A percentile compares a stretch with the other conserved stretches of the same genome.
Evolutionary conservation across 2,113 vertebrate genomes (phyloP).

Genomic region (Tamias sibiricus): DNA sequence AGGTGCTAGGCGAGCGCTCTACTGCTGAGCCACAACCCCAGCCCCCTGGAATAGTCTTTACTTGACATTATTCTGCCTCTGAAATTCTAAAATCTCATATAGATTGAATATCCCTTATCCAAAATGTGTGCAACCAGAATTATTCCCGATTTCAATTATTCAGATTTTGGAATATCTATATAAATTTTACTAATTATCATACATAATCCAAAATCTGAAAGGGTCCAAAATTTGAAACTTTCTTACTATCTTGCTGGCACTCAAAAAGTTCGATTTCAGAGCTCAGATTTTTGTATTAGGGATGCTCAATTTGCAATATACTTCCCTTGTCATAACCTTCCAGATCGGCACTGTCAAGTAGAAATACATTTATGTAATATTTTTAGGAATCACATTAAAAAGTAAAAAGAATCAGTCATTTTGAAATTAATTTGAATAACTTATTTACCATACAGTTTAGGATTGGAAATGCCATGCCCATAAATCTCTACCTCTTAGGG

Average conservation of each 20-base stretch:
- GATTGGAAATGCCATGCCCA: background rate
- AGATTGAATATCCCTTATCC: background rate
- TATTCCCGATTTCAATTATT: background rate
- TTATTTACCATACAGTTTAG: background rate
- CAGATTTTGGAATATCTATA: background rate
- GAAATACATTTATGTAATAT: background rate
- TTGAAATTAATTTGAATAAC: conserved; percentile 5
- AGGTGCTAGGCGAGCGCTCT: too few species aligned
- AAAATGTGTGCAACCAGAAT: background rate
- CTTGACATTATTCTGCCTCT: background rate
- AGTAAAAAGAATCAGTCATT: background rate
- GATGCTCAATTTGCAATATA: background rate
- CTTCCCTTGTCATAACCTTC: background rate
- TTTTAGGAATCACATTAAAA: background rate
- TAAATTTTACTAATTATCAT: background rate
- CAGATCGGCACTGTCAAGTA: background rate
- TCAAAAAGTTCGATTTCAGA: background rate
- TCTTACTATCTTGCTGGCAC: background rate
- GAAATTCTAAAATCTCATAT: conserved; percentile 12
- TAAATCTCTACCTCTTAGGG: background rate
- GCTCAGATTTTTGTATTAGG: background rate
- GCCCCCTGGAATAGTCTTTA: background rate
- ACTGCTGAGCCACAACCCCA: too few species aligned
- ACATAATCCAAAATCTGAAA: background rate
- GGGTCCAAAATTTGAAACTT: background rate